Evolutionary conservation across 2,888 invertebrate genomes (phyloP).

Genomic region (Papilio protenor): DNA sequence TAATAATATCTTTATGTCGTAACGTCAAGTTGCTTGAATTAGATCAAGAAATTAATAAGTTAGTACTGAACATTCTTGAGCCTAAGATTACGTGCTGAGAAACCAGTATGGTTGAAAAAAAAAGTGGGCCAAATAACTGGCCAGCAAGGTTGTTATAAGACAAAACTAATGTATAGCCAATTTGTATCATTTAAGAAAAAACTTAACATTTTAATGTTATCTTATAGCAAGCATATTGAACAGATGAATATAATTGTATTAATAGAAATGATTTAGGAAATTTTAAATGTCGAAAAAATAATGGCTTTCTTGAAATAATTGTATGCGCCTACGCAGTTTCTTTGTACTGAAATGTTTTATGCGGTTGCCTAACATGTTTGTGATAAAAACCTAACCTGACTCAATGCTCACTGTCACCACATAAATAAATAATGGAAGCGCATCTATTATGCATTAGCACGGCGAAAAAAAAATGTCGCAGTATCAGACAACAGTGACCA

Average conservation of each 20-base stretch:
- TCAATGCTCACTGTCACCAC: conserved; percentile 28
- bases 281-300: neutral
- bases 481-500: conserved; percentile 18
- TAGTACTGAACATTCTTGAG: conserved; percentile 38
- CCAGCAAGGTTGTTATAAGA: conserved; percentile 15
- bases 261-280: no score
- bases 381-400: conserved; percentile 34
- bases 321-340: neutral
- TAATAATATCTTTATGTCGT: neutral
- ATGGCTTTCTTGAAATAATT: neutral
- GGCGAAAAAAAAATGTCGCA: neutral
- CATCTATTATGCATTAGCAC: conserved; percentile 24
- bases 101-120: conserved; percentile 29
- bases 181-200: neutral
- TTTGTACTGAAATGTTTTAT: neutral
- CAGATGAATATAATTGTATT: no score
- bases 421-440: conserved; percentile 30
- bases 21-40: conserved; percentile 13
- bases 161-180: neutral
- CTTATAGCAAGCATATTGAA: no score
- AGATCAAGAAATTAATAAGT: conserved; percentile 28
- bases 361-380: conserved; percentile 15
- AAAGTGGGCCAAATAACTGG: conserved; percentile 40
- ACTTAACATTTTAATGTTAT: neutral
- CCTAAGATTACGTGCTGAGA: conserved; percentile 32